Evolutionary conservation across 2,797 vertebrate species (phyloP).

Genomic region (Mallotus villosus): DNA sequence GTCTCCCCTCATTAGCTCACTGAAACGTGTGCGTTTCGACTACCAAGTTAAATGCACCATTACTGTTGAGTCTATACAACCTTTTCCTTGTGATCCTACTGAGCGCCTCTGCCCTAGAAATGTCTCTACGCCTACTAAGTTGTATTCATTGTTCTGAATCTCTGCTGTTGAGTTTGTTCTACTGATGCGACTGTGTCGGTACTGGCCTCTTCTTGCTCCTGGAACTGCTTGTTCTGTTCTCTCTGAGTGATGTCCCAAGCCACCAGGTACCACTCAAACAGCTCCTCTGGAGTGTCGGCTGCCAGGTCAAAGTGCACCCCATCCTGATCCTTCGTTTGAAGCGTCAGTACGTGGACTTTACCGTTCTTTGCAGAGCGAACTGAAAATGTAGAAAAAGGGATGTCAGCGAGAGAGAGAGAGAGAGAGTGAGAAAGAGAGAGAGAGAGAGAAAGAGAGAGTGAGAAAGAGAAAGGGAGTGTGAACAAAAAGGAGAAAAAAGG

Average conservation of each 20-base stretch:
- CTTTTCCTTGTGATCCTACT: too few species aligned
- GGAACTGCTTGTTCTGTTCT: conserved; percentile 79
- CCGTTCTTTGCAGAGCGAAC: conserved; percentile 85
- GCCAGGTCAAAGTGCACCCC: conserved; percentile 86
- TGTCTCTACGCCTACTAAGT: too few species aligned
- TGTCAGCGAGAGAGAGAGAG: not conserved
- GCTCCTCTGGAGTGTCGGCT: conserved; percentile 84
- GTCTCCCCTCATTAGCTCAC: too few species aligned
- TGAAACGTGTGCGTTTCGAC: too few species aligned
- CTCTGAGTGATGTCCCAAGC: conserved; percentile 88
- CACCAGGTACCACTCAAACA: conserved; percentile 91
- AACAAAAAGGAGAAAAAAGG: not conserved
- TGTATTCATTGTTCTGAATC: too few species aligned
- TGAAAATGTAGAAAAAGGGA: conserved; percentile 44
- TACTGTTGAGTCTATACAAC: not conserved
- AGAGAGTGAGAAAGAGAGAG: too few species aligned
- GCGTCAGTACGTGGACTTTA: conserved; percentile 83
- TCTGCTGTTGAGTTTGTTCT: too few species aligned
- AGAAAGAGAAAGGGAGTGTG: not conserved
- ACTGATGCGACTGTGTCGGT: not conserved
- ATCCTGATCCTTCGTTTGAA: conserved; percentile 81
- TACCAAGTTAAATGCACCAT: too few species aligned
- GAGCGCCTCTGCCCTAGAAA: too few species aligned
- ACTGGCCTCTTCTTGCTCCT: conserved; percentile 72
- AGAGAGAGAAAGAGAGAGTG: not conserved